Base-by-base conservation (phyloP, 2,888 invertebrate genomes). In the Rapana venosa region DNA sequence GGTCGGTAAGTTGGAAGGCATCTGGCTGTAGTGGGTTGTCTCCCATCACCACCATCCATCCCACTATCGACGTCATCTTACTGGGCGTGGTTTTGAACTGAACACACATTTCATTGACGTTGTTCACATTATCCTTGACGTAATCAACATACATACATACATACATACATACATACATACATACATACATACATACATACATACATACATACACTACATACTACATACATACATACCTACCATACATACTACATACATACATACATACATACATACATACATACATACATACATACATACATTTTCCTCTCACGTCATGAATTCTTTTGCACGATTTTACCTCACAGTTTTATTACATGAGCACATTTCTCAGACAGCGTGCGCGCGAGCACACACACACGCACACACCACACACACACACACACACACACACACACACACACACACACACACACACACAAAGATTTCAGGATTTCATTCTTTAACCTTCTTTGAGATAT, bases 41-140 rank as follows among this genome's bases (percentile, higher is more conserved):
- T 88, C 97, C 97, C 94, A 97, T 97, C 93, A 97, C 97, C 58
- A 98, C 98, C 93, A 97, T 97, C 97, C 98, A 98, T 70, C 98
- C 98, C 77, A 97, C 97, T 87, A 98, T 96, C 0, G 98, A 97
- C 89, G 98, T 97, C 96, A 98, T 97, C 97, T 99, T 98, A 96
- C 98, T 98, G 0, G 98, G 98, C 95, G 95, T 98, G 47, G 97
- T 96, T 94, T 98, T 98, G 95, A 98, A 99, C 96, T 98, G 98
- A 30, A 88, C 91, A 88, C 87, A 90, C 84, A 47, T 2, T 47
- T 8, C 47, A 5, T 8, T 47, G 47, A 47, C 47, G 47, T 47
- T 47, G 8, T 2, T 47, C 47, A 47, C 47, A 47, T 47, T 8
- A 47, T 47, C 47, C 47, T 2, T 47, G 4, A 47, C 47, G 47